These are phyloP conservation scores for Callinectes sapidus DNA, from an alignment of 2,888 invertebrate genomes.

Conservation along the genomic window DNA sequence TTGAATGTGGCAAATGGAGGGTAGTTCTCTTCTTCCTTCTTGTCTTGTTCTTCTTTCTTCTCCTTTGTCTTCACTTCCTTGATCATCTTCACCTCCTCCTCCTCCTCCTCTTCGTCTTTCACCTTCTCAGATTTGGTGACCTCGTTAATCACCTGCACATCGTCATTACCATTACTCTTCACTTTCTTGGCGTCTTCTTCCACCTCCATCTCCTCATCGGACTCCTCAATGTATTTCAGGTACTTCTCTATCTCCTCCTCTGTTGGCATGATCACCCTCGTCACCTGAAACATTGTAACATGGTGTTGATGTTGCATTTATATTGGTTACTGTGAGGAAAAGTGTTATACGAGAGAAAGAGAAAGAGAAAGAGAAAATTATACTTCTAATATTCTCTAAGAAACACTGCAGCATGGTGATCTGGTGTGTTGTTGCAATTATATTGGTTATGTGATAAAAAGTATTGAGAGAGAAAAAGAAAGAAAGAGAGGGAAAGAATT, in stretches of 20 bases:
- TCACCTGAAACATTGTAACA: slow-evolving; percentile 80
- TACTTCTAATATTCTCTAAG: too few relatives aligned
- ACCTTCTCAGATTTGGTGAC: slow-evolving; percentile 73
- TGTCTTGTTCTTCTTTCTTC: slow-evolving; percentile 74
- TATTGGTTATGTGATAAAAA: too few relatives aligned
- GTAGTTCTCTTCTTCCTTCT: slow-evolving; percentile 71
- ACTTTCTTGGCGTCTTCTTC: slow-evolving; percentile 72
- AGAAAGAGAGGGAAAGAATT: not conserved
- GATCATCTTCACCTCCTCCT: slow-evolving; percentile 49
- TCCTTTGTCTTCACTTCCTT: slow-evolving; percentile 66
- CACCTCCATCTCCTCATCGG: slow-evolving; percentile 73
- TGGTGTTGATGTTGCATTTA: too few relatives aligned
- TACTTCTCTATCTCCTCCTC: slow-evolving; percentile 77
- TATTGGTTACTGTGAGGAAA: too few relatives aligned
- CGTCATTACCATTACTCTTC: not conserved
- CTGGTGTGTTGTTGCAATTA: too few relatives aligned
- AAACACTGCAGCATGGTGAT: too few relatives aligned
- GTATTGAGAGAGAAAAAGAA: too few relatives aligned
- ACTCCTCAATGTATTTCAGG: slow-evolving; percentile 72
- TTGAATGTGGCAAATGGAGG: slow-evolving; percentile 80
- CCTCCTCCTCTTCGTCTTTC: slow-evolving; percentile 71
- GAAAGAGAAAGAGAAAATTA: too few relatives aligned
- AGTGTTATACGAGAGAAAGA: too few relatives aligned
- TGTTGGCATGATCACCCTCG: slow-evolving; percentile 80
- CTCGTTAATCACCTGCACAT: slow-evolving; percentile 39